phyloP scores from a whole-genome alignment of 2,888 invertebrate species.

The Thalpophila matura region DNA sequence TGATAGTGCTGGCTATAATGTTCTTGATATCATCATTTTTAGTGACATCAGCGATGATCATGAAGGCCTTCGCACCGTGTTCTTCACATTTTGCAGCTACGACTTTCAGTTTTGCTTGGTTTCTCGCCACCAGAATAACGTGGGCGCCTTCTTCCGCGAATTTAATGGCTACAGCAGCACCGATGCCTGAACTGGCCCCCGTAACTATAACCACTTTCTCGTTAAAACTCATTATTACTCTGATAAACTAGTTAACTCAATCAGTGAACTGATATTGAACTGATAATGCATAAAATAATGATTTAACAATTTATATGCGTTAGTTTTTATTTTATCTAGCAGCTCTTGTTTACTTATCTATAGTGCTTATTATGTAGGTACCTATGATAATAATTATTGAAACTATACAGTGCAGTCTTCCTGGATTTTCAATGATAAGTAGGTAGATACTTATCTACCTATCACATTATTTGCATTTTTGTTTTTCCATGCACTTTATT shows the following conservation, averaged over 20 bases:
- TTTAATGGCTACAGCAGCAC: constrained; percentile 58
- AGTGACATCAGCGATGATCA: constrained; percentile 64
- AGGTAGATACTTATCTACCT: too few relatives aligned
- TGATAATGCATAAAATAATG: background rate
- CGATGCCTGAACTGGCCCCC: constrained; percentile 63
- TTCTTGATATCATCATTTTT: constrained; percentile 61
- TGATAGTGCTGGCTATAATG: constrained; percentile 59
- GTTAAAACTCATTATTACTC: constrained; percentile 50
- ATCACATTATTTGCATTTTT: too few relatives aligned
- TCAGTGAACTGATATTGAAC: background rate
- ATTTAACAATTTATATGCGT: background rate
- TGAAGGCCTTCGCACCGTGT: constrained; percentile 32
- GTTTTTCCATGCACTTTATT: too few relatives aligned
- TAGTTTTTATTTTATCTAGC: constrained; percentile 5
- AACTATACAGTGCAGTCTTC: constrained; percentile 25
- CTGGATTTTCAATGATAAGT: constrained; percentile 27
- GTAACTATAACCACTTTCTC: constrained; percentile 63
- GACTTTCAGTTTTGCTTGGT: constrained; percentile 53
- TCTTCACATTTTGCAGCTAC: constrained; percentile 44
- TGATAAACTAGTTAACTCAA: background rate
- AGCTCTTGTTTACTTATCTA: constrained; percentile 8
- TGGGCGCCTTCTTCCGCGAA: constrained; percentile 56
- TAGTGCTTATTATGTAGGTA: constrained; percentile 4
- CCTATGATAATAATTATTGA: background rate
- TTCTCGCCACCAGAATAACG: constrained; percentile 58